phyloP scores from a whole-genome alignment of 2,113 vertebrate species.

The Dasyurus viverrinus region DNA sequence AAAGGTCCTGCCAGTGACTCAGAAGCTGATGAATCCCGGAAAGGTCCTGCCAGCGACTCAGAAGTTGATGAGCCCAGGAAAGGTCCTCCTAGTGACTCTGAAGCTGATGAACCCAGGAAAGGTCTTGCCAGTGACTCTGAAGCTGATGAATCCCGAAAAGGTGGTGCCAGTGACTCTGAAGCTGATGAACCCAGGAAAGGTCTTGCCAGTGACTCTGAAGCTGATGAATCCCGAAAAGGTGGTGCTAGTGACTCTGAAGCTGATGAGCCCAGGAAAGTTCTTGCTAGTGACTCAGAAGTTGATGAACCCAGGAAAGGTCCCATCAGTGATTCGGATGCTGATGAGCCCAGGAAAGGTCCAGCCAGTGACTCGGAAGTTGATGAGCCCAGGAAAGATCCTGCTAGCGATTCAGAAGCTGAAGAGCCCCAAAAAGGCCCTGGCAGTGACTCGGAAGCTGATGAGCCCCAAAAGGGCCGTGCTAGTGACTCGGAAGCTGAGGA shows the following conservation, averaged over 20 bases:
- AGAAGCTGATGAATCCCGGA: slow-evolving; percentile 68
- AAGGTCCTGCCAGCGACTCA: slow-evolving; percentile 61
- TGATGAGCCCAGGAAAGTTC: slow-evolving; percentile 73
- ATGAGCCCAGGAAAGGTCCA: slow-evolving; percentile 61
- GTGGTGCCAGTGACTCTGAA: slow-evolving; percentile 77
- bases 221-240: slow-evolving; percentile 54
- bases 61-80: slow-evolving; percentile 75
- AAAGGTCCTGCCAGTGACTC: slow-evolving; percentile 75
- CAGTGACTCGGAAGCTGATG: slow-evolving; percentile 78
- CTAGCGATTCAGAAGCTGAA: slow-evolving; percentile 82
- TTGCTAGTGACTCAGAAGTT: slow-evolving; percentile 80
- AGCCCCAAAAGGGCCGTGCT: slow-evolving; percentile 60
- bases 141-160: slow-evolving; percentile 61
- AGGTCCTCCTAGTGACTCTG: slow-evolving; percentile 74
- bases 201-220: slow-evolving; percentile 79
- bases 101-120: slow-evolving; percentile 75
- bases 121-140: slow-evolving; percentile 80
- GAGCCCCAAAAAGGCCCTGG: slow-evolving; percentile 57
- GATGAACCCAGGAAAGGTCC: slow-evolving; percentile 78
- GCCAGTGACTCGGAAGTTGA: slow-evolving; percentile 76
- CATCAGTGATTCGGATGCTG: slow-evolving; percentile 78
- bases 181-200: slow-evolving; percentile 66
- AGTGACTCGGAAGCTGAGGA: slow-evolving; percentile 77
- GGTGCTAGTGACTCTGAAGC: slow-evolving; percentile 70
- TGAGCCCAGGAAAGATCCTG: slow-evolving; percentile 59